Percentiles rank a stretch among this genome's conserved stretches.
These are phyloP conservation scores for Malacoraja senta DNA, from an alignment of 2,797 vertebrate species.

Conservation along the genomic window DNA sequence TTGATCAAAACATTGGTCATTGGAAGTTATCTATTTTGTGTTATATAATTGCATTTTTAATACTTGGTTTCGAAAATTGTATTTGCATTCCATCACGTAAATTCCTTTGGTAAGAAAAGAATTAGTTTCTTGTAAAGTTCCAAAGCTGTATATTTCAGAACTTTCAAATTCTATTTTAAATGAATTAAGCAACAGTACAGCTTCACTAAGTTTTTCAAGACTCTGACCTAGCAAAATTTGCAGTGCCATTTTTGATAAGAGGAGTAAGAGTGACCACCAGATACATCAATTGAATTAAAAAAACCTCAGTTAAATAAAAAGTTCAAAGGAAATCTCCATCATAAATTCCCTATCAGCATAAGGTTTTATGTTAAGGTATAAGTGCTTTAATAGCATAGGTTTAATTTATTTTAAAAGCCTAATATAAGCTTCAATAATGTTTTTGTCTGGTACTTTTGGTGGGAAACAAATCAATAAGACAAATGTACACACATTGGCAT, in stretches of 20 bases:
- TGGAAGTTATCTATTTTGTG: background rate
- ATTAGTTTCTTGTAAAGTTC: background rate
- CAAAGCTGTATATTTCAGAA: background rate
- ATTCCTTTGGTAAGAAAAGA: background rate
- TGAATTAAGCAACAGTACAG: background rate
- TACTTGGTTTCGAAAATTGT: background rate
- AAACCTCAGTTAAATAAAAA: background rate
- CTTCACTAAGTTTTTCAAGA: background rate
- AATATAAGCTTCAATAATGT: background rate
- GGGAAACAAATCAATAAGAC: background rate
- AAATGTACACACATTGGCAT: background rate
- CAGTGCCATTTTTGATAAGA: background rate
- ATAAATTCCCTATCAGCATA: background rate
- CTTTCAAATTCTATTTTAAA: background rate
- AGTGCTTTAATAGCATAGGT: background rate
- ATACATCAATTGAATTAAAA: background rate
- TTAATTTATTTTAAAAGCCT: conserved; percentile 1
- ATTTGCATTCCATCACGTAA: too few species aligned
- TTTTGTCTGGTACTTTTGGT: background rate
- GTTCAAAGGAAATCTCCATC: background rate
- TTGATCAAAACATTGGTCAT: background rate
- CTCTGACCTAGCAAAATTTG: background rate
- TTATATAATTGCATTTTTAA: background rate
- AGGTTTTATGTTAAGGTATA: background rate
- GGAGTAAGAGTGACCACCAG: background rate